phyloP scores from a whole-genome alignment of 2,888 invertebrate species.

The Tineola bisselliella region DNA sequence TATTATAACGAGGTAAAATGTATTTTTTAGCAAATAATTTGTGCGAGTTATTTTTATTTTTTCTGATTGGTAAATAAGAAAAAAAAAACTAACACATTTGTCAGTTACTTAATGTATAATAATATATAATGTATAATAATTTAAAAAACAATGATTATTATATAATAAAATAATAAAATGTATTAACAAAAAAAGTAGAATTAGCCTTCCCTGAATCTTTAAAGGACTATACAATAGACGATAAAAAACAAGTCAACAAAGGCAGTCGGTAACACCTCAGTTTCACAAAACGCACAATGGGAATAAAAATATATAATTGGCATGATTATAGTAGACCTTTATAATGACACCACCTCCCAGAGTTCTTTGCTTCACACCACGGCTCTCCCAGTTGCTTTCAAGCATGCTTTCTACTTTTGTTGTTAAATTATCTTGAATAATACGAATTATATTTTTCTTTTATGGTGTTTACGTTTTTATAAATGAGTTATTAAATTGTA shows the following conservation, averaged over 20 bases:
- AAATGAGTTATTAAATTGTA: too few species aligned
- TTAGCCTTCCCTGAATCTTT: neutral
- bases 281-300: slow-evolving; percentile 41
- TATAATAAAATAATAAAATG: neutral
- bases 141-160: neutral
- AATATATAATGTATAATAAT: neutral
- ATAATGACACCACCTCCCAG: slow-evolving; percentile 46
- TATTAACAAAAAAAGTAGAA: neutral
- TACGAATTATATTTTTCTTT: slow-evolving; percentile 8
- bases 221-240: slow-evolving; percentile 39
- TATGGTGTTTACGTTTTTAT: slow-evolving; percentile 13
- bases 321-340: slow-evolving; percentile 38
- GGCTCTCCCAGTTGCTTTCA: neutral
- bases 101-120: too few species aligned
- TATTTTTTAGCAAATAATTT: neutral
- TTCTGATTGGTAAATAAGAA: too few species aligned
- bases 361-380: slow-evolving; percentile 1
- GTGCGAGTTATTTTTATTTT: neutral
- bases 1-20: slow-evolving; percentile 59
- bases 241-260: slow-evolving; percentile 42
- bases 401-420: slow-evolving; percentile 24
- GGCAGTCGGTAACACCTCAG: slow-evolving; percentile 27
- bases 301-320: slow-evolving; percentile 64
- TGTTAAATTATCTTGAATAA: slow-evolving; percentile 14
- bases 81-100: neutral